Conservation (phyloP, 2,797 vertebrate species). For the Acanthurus tractus region DNA sequence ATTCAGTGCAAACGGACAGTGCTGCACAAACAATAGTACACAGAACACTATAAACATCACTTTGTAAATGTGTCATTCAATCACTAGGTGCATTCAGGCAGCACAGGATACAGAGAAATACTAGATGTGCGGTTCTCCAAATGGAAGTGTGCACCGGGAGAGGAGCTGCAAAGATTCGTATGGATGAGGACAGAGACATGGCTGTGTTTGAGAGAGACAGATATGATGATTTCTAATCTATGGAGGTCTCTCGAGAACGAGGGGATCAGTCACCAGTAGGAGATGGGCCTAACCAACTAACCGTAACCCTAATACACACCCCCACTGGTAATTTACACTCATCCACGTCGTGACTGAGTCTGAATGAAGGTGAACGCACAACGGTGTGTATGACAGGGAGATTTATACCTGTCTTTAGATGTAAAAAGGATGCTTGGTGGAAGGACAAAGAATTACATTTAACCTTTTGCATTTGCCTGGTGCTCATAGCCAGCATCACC, state of each 20-base stretch:
- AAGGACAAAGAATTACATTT: conserved; percentile 63
- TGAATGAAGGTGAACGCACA: conserved; percentile 62
- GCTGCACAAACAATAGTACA: conserved; percentile 48
- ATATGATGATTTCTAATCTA: conserved; percentile 72
- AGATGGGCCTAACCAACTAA: conserved; percentile 62
- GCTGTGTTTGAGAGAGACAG: conserved; percentile 36
- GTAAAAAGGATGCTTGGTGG: conserved; percentile 51
- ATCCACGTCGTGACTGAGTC: conserved; percentile 39
- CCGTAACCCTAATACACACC: conserved; percentile 53
- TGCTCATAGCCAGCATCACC: conserved; percentile 37
- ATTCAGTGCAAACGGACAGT: conserved; percentile 30
- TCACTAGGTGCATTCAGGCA: conserved; percentile 47
- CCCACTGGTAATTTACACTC: conserved; percentile 58
- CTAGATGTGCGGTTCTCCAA: conserved; percentile 43
- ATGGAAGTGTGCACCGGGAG: conserved; percentile 40
- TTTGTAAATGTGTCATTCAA: conserved; percentile 63
- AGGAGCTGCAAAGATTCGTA: conserved; percentile 28
- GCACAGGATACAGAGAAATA: conserved; percentile 36
- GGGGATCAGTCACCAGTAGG: conserved; percentile 63
- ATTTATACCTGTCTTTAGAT: conserved; percentile 63
- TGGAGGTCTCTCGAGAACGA: conserved; percentile 49
- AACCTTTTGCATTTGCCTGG: conserved; percentile 60
- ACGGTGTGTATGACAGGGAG: conserved; percentile 41
- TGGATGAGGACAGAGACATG: conserved; percentile 29
- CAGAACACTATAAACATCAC: conserved; percentile 43